A percentile compares a stretch with the other conserved stretches of the same genome.
phyloP scores from a whole-genome alignment of 2,797 vertebrate genomes.

The Phataginus tricuspis region DNA sequence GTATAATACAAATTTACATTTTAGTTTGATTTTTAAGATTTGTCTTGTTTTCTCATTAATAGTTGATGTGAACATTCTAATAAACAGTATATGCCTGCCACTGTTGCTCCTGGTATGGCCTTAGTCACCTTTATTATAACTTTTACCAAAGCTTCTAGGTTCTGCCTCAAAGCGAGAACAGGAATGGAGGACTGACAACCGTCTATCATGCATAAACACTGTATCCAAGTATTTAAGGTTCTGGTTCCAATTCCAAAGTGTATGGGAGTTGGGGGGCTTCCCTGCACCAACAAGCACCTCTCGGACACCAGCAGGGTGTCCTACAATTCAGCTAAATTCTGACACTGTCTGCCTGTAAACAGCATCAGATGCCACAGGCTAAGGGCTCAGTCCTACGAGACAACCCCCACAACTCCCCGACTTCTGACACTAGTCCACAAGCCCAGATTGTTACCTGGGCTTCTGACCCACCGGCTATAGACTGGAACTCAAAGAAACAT shows the following conservation, averaged over 20 bases:
- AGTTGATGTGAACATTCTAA: neutral
- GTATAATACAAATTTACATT: neutral
- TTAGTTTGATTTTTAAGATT: neutral
- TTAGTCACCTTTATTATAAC: neutral
- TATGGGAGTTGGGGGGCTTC: neutral
- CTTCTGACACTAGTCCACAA: neutral
- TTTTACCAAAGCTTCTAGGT: neutral
- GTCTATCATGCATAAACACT: neutral
- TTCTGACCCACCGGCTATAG: neutral
- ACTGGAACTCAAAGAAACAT: neutral
- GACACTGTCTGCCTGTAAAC: neutral
- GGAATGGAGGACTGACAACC: neutral
- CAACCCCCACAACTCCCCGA: neutral
- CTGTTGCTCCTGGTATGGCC: neutral
- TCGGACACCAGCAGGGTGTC: neutral
- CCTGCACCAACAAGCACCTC: neutral
- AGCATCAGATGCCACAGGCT: neutral
- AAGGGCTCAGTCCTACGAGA: neutral
- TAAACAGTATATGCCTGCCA: neutral
- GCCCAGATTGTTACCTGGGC: neutral
- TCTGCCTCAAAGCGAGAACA: neutral
- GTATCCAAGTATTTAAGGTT: neutral
- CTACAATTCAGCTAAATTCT: neutral
- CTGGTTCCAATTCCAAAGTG: neutral
- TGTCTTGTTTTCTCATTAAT: neutral